Evolutionary conservation across 2,888 invertebrate genomes (phyloP).

Genomic region (Peribatodes rhomboidaria): DNA sequence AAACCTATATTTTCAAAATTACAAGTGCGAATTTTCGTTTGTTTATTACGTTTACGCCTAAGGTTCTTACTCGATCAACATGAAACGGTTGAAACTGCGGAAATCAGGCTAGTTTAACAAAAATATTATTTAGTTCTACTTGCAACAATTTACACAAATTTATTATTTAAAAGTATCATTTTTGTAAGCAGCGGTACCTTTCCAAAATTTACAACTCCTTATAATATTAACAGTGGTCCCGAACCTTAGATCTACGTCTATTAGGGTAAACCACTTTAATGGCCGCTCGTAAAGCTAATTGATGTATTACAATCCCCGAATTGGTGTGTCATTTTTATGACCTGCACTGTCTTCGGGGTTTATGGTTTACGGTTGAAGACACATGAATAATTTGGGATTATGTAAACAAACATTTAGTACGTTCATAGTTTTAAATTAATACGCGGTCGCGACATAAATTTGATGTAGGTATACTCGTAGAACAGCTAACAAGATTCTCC

Average conservation of each 20-base stretch:
- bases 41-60: too few species aligned
- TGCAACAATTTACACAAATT: too few species aligned
- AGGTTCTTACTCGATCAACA: too few species aligned
- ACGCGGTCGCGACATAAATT: not conserved
- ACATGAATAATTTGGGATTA: slow-evolving; percentile 26
- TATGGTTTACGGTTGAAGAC: slow-evolving; percentile 23
- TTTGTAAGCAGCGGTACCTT: slow-evolving; percentile 42
- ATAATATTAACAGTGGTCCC: slow-evolving; percentile 50
- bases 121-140: too few species aligned
- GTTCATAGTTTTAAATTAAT: not conserved
- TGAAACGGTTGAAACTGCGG: too few species aligned
- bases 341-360: slow-evolving; percentile 36
- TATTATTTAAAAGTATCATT: slow-evolving; percentile 14
- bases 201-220: slow-evolving; percentile 52
- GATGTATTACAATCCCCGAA: slow-evolving; percentile 64
- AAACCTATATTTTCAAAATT: too few species aligned
- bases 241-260: slow-evolving; percentile 46
- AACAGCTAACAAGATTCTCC: too few species aligned
- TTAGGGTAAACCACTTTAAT: slow-evolving; percentile 64
- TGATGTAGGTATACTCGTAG: too few species aligned
- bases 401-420: slow-evolving; percentile 23
- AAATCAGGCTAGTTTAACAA: too few species aligned
- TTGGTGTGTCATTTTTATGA: slow-evolving; percentile 61
- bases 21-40: too few species aligned
- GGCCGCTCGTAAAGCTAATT: slow-evolving; percentile 70